These are phyloP conservation scores for Nixonia krombeini DNA, from an alignment of 1,140 invertebrate genomes.

Conservation along the genomic window DNA sequence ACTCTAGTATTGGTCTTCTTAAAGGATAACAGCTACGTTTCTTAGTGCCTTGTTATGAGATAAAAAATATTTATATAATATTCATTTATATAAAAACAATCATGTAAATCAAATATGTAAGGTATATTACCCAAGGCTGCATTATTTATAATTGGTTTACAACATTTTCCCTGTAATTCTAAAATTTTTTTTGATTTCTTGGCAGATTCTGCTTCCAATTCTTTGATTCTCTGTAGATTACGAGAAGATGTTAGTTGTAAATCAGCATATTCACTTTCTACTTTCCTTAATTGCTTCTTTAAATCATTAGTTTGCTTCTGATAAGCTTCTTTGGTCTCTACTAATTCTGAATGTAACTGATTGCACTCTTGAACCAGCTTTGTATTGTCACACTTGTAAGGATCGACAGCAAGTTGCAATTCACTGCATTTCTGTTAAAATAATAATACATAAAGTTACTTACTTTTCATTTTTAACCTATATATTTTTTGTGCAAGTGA, in stretches of 20 bases:
- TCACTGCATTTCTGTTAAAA: conserved; percentile 72
- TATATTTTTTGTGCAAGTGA: background rate
- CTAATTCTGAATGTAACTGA: conserved; percentile 78
- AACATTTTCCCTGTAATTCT: conserved; percentile 74
- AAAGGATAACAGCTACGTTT: conserved; percentile 62
- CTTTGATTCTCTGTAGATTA: conserved; percentile 73
- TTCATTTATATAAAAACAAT: too few species aligned
- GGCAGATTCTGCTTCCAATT: conserved; percentile 73
- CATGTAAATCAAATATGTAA: too few species aligned
- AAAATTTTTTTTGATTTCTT: conserved; percentile 74
- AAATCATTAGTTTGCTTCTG: conserved; percentile 75
- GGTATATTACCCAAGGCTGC: conserved; percentile 53
- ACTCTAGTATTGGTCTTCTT: conserved; percentile 58
- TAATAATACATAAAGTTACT: conserved; percentile 8
- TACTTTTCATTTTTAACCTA: conserved; percentile 1
- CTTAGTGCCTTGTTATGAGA: too few species aligned
- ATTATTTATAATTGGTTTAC: conserved; percentile 69
- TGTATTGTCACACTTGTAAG: conserved; percentile 81
- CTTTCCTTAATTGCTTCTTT: conserved; percentile 73
- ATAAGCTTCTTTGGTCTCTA: conserved; percentile 77
- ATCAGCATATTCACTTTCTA: conserved; percentile 75
- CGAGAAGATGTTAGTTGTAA: conserved; percentile 74
- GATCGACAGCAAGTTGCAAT: conserved; percentile 75
- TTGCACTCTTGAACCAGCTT: conserved; percentile 81
- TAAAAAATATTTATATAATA: too few species aligned